Percentiles rank a stretch among this genome's conserved stretches.
phyloP scores from a whole-genome alignment of 2,888 invertebrate genomes.

The Lepidochitona cinerea region DNA sequence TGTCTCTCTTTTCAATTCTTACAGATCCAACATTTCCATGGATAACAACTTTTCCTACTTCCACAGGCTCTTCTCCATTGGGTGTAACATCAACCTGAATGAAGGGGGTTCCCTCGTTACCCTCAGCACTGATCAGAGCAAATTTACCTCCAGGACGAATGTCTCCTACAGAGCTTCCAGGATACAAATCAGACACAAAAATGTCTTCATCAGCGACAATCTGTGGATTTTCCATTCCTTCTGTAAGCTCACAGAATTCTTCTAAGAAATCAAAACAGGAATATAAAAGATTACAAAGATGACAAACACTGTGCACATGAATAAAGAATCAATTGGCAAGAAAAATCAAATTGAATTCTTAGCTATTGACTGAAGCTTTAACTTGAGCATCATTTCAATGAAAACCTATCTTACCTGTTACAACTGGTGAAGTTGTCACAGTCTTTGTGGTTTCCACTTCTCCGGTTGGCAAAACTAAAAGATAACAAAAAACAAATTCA shows the following conservation, averaged over 20 bases:
- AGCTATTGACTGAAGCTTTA: too few relatives aligned
- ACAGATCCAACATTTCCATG: background rate
- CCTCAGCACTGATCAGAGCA: background rate
- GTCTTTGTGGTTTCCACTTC: too few relatives aligned
- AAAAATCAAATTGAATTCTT: too few relatives aligned
- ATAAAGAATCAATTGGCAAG: too few relatives aligned
- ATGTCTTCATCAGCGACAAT: background rate
- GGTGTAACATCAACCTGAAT: background rate
- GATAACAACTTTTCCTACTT: background rate
- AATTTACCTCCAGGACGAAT: constrained; percentile 1
- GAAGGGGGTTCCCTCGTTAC: background rate
- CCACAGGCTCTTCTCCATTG: background rate
- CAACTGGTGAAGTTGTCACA: too few relatives aligned
- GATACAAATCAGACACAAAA: background rate
- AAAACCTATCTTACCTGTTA: too few relatives aligned
- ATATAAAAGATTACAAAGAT: too few relatives aligned
- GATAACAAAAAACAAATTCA: too few relatives aligned
- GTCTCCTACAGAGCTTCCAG: background rate
- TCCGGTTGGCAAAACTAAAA: too few relatives aligned
- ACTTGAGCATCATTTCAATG: too few relatives aligned
- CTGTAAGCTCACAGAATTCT: background rate
- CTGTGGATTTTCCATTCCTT: background rate
- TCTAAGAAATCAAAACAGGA: too few relatives aligned
- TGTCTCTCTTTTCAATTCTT: background rate
- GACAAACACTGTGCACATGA: too few relatives aligned